Conservation (phyloP, 2,888 invertebrate genomes). For the Lycaena phlaeas region DNA sequence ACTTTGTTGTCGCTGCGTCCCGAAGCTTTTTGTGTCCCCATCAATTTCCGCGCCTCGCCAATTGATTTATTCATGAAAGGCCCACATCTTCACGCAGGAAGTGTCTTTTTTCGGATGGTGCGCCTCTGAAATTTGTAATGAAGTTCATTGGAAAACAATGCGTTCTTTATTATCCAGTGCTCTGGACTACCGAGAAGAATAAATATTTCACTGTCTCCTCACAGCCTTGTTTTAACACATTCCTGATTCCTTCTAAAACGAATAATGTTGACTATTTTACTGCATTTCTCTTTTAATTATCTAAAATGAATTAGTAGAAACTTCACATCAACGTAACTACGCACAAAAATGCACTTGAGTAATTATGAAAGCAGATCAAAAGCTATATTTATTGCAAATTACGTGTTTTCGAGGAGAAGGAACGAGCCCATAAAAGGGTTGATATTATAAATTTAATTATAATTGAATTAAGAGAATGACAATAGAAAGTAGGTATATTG, state of each 20-base stretch:
- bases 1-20: slow-evolving; percentile 64
- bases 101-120: slow-evolving; percentile 56
- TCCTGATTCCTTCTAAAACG: no score
- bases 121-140: slow-evolving; percentile 65
- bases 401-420: no score
- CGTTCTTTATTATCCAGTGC: slow-evolving; percentile 54
- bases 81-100: slow-evolving; percentile 63
- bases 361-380: no score
- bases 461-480: slow-evolving; percentile 34
- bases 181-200: slow-evolving; percentile 16
- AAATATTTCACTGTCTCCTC: slow-evolving; percentile 1
- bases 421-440: no score
- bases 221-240: neutral
- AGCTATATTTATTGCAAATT: no score
- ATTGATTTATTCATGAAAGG: slow-evolving; percentile 71
- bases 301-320: no score
- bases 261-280: no score
- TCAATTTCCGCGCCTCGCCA: slow-evolving; percentile 69
- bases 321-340: no score
- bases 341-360: no score
- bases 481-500: slow-evolving; percentile 59
- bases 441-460: no score
- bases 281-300: no score
- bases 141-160: slow-evolving; percentile 66
- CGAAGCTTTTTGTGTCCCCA: slow-evolving; percentile 61